Evolutionary conservation across 2,888 invertebrate genomes (phyloP), one percentile per base, ranked within the genome.

Genomic region (Drosophila prostipennis): DNA sequence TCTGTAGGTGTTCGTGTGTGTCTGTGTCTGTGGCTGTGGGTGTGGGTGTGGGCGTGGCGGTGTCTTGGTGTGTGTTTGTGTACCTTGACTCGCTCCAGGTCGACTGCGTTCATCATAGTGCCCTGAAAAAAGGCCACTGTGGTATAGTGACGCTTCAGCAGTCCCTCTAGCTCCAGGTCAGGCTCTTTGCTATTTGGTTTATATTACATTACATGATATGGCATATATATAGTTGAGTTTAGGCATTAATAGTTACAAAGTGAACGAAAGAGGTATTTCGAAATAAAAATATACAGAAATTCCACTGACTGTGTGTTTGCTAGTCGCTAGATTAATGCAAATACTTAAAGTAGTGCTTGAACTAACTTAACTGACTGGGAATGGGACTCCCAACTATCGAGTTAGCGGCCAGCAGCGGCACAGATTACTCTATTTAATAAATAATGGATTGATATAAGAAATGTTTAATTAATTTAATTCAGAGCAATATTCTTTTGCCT

Each of bases 91-190:
- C 99, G 95, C 93, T 99, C 98, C 95, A 99, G 96, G 95, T 99
- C 99, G 94, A 99, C 98, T 92, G 99, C 98, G 94, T 99, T 99
- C 99, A 99, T 99, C 95, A 99, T 99, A 93, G 99, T 98, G 93
- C 99, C 99, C 96, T 99, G 99, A 97, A 99, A 99, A 96, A 99
- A 99, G 96, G 98, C 98, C 95, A 99, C 99, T 93, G 99, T 99
- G 92, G 99, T 99, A 95, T 99, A 99, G 96, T 99, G 99, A 93
- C 99, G 96, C 94, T 99, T 99, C 94, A 99, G 97, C 92, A 99
- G 96, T 93, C 99, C 99, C 94, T 99, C 99, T 95, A 99, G 95
- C 94, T 99, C 99, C 94, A 99, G 95, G 94, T 99, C 99, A 91
- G 99, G 99, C 94, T 99, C 98, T 95, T 98, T 98, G 95, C 99